These are phyloP conservation scores for Drosophila ambigua DNA, from an alignment of 1,140 invertebrate genomes.

Conservation along the genomic window DNA sequence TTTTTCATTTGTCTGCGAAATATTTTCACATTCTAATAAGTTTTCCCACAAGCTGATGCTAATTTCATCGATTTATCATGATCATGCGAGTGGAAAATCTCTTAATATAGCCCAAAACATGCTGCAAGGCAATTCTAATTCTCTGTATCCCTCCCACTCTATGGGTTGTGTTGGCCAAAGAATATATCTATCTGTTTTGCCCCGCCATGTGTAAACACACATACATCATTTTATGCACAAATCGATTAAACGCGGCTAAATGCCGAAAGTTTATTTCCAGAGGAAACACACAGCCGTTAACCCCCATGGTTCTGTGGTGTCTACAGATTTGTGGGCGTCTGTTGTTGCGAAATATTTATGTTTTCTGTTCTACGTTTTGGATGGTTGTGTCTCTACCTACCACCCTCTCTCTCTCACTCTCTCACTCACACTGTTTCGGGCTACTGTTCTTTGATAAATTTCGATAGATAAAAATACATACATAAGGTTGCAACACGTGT, in stretches of 20 bases:
- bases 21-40: conserved; percentile 24
- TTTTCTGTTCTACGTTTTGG: conserved; percentile 46
- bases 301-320: conserved; percentile 14
- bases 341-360: conserved; percentile 59
- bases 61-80: conserved; percentile 4
- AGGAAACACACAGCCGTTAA: conserved; percentile 12
- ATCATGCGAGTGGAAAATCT: conserved; percentile 11
- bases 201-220: conserved; percentile 50
- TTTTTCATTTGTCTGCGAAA: conserved; percentile 14
- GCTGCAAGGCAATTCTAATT: conserved; percentile 12
- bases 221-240: conserved; percentile 65
- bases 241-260: conserved; percentile 65
- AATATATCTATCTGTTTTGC: conserved; percentile 33
- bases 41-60: conserved; percentile 4
- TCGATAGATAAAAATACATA: conserved; percentile 59
- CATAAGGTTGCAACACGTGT: conserved; percentile 43
- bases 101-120: conserved; percentile 2
- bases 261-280: conserved; percentile 74
- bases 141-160: not conserved
- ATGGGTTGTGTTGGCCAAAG: not conserved
- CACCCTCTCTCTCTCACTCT: conserved; percentile 1
- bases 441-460: conserved; percentile 41
- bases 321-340: conserved; percentile 63
- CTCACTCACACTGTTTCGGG: conserved; percentile 2
- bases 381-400: not conserved